A percentile compares a stretch with the other conserved stretches of the same genome.
Evolutionary conservation across 1,140 invertebrate genomes (phyloP).

Genomic region (Pemphigus obesinymphae): DNA sequence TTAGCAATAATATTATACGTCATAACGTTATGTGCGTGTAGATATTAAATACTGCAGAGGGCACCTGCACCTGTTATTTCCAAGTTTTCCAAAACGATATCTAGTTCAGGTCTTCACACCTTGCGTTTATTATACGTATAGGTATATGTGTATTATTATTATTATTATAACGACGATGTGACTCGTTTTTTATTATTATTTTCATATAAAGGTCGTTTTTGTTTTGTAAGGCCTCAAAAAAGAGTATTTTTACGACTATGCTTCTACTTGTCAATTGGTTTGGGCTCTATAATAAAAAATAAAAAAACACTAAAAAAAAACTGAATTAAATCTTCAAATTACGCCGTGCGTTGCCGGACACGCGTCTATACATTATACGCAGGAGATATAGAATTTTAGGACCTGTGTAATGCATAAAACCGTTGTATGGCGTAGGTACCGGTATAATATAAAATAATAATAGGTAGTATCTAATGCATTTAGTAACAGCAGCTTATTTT

Average conservation of each 20-base stretch:
- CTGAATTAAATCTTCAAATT: neutral
- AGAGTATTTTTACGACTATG: neutral
- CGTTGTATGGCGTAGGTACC: no score
- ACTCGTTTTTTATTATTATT: constrained; percentile 6
- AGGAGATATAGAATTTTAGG: neutral
- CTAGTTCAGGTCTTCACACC: constrained; percentile 9
- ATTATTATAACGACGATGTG: neutral
- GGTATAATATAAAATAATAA: neutral
- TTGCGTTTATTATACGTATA: neutral
- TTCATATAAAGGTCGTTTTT: neutral
- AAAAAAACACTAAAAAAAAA: neutral
- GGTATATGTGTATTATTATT: neutral
- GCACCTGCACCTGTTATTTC: neutral
- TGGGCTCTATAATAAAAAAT: neutral
- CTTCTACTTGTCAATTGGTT: constrained; percentile 3
- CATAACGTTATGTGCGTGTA: no score
- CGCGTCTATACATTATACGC: neutral
- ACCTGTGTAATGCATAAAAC: no score
- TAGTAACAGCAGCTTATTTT: no score
- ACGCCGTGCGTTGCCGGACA: no score
- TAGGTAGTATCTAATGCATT: no score
- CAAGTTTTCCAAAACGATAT: neutral
- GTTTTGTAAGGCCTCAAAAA: neutral
- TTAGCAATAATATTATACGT: neutral
- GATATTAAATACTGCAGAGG: no score